Evolutionary conservation across 2,113 vertebrate species (phyloP).

Genomic region (Carassius gibelio): DNA sequence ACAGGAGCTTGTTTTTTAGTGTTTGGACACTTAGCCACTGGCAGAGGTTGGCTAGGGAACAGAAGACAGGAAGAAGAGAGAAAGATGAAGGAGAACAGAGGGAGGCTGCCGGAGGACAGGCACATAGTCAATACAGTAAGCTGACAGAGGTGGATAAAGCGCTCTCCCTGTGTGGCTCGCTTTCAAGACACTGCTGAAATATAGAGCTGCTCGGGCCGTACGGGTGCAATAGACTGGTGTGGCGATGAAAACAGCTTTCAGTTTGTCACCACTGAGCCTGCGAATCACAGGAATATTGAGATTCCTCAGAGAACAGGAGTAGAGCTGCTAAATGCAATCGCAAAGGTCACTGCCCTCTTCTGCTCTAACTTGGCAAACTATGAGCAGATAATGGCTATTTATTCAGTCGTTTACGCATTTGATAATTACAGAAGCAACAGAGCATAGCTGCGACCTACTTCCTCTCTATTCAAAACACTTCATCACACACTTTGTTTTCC

Average conservation of each 20-base stretch:
- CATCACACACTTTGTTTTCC: slow-evolving; percentile 26
- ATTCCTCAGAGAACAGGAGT: slow-evolving; percentile 2
- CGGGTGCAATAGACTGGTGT: slow-evolving; percentile 25
- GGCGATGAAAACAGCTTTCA: slow-evolving; percentile 48
- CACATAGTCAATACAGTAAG: slow-evolving; percentile 61
- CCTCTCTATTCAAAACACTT: slow-evolving; percentile 12
- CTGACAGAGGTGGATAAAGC: slow-evolving; percentile 70
- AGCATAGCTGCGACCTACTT: slow-evolving; percentile 21
- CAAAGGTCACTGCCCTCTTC: slow-evolving; percentile 20
- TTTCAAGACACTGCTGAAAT: slow-evolving; percentile 66
- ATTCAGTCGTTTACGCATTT: slow-evolving; percentile 15
- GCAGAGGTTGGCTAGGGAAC: slow-evolving; percentile 53
- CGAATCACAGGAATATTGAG: slow-evolving; percentile 43
- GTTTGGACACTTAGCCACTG: slow-evolving; percentile 42
- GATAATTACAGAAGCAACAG: slow-evolving; percentile 29
- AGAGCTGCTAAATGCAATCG: neutral
- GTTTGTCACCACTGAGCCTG: slow-evolving; percentile 41
- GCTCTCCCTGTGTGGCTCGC: slow-evolving; percentile 65
- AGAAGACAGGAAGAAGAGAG: slow-evolving; percentile 57
- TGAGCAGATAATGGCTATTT: slow-evolving; percentile 17
- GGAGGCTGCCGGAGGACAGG: slow-evolving; percentile 43
- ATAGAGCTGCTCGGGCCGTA: slow-evolving; percentile 49
- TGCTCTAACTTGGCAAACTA: slow-evolving; percentile 6
- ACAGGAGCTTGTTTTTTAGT: slow-evolving; percentile 30
- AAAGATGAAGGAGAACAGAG: slow-evolving; percentile 46